Evolutionary conservation across 2,113 vertebrate genomes (phyloP), one percentile per base, ranked within the genome.

Genomic region (Mus pahari): DNA sequence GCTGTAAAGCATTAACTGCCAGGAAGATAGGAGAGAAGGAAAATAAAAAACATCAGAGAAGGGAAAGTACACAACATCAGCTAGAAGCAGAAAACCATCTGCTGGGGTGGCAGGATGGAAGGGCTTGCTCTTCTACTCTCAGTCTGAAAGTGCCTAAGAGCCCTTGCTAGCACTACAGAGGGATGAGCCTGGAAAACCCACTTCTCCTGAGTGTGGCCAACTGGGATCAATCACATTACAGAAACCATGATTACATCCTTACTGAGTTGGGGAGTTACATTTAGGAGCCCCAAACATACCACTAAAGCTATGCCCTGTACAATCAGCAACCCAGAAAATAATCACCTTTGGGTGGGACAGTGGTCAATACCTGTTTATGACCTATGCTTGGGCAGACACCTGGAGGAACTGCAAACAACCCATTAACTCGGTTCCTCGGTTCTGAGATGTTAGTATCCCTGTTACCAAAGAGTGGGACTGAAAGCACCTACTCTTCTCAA

Each of bases 111-210:
- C 28, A 0, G 8, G 33, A 48, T 16, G 1, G 2, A 39, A 81
- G 64, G 4, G 4, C 22, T 42, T 0, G 5, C 39, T 5, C 2
- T 22, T 4, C 39, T 13, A 13, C 10, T 0, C 8, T 11, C n/a
- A 58, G 33, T 13, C 28, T 50, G 31, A 33, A 66, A 53, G 28
- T 12, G 5, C n/a, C 78, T 24, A 17, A n/a, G 60, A 58, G n/a
- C 8, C 42, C 83, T 39, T 12, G 53, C 70, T 31, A 62, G 74
- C 33, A 4, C 17, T 9, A 26, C 39, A 20, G 36, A 79, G 55
- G 13, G 11, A 39, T 14, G 60, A 82, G 31, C 48, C 60, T 36
- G 14, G 10, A 36, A 36, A 75, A 33, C 36, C 64, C 16, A 1
- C 53, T 36, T 45, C 39, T 19, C 55, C 22, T 20, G 8, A 75